phyloP scores from a whole-genome alignment of 2,797 vertebrate species.

The Arctocebus calabarensis region DNA sequence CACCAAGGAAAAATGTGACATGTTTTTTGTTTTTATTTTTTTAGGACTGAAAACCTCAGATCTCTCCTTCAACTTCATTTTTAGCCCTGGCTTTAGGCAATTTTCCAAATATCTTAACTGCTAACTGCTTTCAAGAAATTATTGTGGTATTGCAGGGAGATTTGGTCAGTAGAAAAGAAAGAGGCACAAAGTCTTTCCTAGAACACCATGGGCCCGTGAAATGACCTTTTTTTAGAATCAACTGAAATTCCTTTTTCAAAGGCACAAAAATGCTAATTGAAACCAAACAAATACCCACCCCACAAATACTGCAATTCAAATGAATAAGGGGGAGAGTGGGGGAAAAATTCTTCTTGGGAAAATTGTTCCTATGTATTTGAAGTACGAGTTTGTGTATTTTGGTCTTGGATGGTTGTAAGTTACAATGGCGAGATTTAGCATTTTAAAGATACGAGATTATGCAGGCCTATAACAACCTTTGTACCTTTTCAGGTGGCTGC shows the following conservation, averaged over 20 bases:
- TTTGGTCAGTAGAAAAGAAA: background rate
- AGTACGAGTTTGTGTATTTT: slow-evolving; percentile 8
- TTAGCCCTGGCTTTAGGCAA: background rate
- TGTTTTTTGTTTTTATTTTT: slow-evolving; percentile 61
- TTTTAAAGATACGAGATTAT: slow-evolving; percentile 25
- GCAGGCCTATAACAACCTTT: slow-evolving; percentile 15
- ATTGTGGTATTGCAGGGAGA: background rate
- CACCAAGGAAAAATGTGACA: background rate
- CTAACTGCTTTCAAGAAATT: slow-evolving; percentile 50
- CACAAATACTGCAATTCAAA: background rate
- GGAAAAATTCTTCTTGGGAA: background rate
- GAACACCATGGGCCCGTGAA: background rate
- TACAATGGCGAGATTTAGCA: background rate
- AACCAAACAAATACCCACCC: slow-evolving; percentile 32
- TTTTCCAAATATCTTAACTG: slow-evolving; percentile 30
- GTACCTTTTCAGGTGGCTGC: slow-evolving; percentile 60
- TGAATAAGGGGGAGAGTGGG: background rate
- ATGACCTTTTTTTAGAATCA: slow-evolving; percentile 44
- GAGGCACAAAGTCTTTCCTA: background rate
- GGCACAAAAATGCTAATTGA: slow-evolving; percentile 43
- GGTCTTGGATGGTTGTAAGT: background rate
- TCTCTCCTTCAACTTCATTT: background rate
- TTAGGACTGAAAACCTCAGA: slow-evolving; percentile 1
- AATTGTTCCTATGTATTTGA: background rate
- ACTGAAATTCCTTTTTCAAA: slow-evolving; percentile 45